These are phyloP conservation scores for Aldabrachelys gigantea DNA, from an alignment of 2,113 vertebrate genomes.

Conservation along the genomic window DNA sequence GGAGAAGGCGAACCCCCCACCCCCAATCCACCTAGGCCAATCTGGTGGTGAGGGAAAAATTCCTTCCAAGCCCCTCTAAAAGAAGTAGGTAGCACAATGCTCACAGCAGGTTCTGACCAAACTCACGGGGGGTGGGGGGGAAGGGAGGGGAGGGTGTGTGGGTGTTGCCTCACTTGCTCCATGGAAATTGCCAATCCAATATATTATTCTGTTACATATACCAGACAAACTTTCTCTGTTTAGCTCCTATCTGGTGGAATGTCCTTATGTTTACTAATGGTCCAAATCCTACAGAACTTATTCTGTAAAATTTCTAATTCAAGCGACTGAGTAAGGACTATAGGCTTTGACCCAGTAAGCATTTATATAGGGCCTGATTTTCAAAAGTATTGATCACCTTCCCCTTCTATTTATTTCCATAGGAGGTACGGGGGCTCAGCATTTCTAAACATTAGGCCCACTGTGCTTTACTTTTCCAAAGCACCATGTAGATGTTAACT, in stretches of 20 bases:
- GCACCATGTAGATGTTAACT: accelerated
- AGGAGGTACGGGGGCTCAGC: neutral
- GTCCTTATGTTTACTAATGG: neutral
- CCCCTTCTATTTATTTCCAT: neutral
- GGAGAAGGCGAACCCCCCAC: neutral
- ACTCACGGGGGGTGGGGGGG: neutral
- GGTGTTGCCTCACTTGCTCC: too few species aligned
- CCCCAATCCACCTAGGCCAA: neutral
- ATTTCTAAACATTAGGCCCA: neutral
- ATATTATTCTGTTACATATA: neutral
- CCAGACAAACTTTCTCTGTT: neutral
- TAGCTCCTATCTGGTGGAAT: neutral
- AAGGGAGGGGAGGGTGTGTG: neutral
- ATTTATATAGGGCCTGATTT: neutral
- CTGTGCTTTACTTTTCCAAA: neutral
- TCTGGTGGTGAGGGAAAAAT: neutral
- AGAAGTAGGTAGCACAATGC: neutral
- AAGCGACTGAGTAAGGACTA: neutral
- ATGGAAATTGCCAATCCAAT: neutral
- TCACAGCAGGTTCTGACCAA: neutral
- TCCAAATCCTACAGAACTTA: neutral
- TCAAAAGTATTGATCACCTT: neutral
- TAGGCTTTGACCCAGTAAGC: neutral
- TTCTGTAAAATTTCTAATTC: neutral
- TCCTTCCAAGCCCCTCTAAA: neutral